Evolutionary conservation across 2,113 vertebrate genomes (phyloP).

Genomic region (Tiliqua scincoides): DNA sequence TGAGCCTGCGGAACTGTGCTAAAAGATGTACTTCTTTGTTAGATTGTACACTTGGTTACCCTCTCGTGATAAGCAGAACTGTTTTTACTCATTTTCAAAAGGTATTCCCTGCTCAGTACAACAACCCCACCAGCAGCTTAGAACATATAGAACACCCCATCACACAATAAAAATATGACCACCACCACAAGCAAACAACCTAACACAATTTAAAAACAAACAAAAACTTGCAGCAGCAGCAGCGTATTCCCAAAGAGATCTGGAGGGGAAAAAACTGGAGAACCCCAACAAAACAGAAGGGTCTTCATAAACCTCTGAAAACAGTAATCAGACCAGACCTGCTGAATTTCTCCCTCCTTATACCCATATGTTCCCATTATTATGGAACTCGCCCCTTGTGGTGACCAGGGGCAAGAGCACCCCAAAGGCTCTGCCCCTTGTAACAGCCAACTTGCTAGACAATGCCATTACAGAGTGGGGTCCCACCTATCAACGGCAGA

Average conservation of each 20-base stretch:
- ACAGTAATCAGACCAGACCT: not conserved
- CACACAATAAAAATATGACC: not conserved
- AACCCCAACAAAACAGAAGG: not conserved
- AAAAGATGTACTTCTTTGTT: not conserved
- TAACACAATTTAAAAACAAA: not conserved
- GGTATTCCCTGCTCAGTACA: no score
- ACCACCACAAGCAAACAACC: not conserved
- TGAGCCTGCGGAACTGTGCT: not conserved
- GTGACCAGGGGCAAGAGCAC: not conserved
- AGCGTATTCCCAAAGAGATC: not conserved
- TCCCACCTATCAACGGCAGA: no score
- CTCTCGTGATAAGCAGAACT: no score
- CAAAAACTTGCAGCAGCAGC: not conserved
- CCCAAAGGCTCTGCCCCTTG: not conserved
- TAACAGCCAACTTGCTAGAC: not conserved
- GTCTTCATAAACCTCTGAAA: not conserved
- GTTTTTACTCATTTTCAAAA: not conserved
- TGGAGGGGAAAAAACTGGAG: no score
- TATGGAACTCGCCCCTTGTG: no score
- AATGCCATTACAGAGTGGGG: not conserved
- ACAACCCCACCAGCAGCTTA: not conserved
- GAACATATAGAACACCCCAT: no score
- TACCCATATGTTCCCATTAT: no score
- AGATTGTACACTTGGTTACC: no score
- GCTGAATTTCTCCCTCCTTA: no score